Evolutionary conservation across 1,140 invertebrate genomes (phyloP), one percentile per base, ranked within the genome.

Genomic region (Zaprionus tsacasi): DNA sequence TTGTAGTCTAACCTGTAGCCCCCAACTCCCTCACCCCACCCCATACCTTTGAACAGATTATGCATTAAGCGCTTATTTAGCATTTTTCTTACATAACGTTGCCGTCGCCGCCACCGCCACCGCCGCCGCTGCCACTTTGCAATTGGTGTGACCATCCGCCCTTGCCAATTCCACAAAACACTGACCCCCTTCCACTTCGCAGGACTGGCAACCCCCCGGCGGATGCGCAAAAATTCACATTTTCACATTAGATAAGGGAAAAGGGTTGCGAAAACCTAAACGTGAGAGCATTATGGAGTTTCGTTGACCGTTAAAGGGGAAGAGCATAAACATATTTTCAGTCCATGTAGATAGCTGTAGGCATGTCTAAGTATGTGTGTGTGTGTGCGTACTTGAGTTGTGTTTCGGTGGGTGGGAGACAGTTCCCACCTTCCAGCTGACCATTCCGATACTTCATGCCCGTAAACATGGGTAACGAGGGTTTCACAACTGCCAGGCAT

Each of bases 51-150:
- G 21, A 77, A 69, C 81, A 81, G 85, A 90, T 89, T 89, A 89
- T 85, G 85, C 86, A 90, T 89, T 89, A 90, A 86, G 85, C 85
- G 85, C 86, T 89, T 89, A 89, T 85, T 90, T 90, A 85, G 85
- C 85, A 90, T 86, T 89, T 89, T 89, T 86, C 79, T 87, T 87
- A 73, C 74, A 88, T 88, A 79, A 79, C 63, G 65, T 70, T 43
- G 27, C 72, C 76, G 61, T 72, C 76, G 30, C 30, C 30, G n/a
- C n/a, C n/a, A n/a, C n/a, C n/a, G n/a, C n/a, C n/a, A n/a, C n/a
- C n/a, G n/a, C 30, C 30, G 30, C 30, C 33, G 33, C 33, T 70
- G 40, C 60, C 77, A 87, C 69, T 89, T 81, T 75, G 67, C 73
- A 63, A 67, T 78, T 81, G 68, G 61, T 43, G 52, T 56, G 45